Evolutionary conservation across 2,797 vertebrate genomes (phyloP), one percentile per base, ranked within the genome.

Genomic region (Thalassophryne amazonica): DNA sequence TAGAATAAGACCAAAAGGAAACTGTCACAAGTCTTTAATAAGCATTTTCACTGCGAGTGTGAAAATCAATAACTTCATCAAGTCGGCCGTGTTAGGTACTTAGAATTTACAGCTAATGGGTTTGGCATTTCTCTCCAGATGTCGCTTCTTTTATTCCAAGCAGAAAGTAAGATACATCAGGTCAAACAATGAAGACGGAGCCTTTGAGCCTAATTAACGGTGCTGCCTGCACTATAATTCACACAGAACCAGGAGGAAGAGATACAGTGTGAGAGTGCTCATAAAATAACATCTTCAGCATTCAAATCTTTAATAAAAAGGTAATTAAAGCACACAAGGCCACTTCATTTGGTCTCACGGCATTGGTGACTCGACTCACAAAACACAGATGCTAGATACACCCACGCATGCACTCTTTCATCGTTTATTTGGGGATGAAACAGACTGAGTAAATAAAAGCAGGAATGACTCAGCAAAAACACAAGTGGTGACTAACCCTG

Each of bases 401-500:
- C 11, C 30, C 30, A n/a, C 29, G 34, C 14, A 24, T 25, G 39
- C 35, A 45, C 12, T 8, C 15, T 45, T 27, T 33, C 24, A 22
- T 42, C 40, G 50, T 52, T 51, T 60, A 69, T 73, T 61, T 58
- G 50, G 51, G 38, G 38, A 60, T 29, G 49, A 56, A 68, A 43
- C 24, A 62, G 52, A 51, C 40, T 23, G 27, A 50, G 55, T 43
- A 17, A 53, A 17, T 1, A 30, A 66, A 76, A 57, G 71, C 52
- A 60, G 35, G 56, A 64, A 52, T 82, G 79, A 83, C 76, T 75
- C 66, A 64, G 80, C 64, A 47, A 47, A n/a, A 47, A 60, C 73
- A 60, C 51, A 83, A 84, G 80, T 78, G 73, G 74, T 69, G 76
- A 49, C 67, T 15, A 65, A 76, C 61, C 83, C 79, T 55, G 25